These are phyloP conservation scores for Geothlypis trichas DNA, from an alignment of 2,113 vertebrate species.

Conservation along the genomic window DNA sequence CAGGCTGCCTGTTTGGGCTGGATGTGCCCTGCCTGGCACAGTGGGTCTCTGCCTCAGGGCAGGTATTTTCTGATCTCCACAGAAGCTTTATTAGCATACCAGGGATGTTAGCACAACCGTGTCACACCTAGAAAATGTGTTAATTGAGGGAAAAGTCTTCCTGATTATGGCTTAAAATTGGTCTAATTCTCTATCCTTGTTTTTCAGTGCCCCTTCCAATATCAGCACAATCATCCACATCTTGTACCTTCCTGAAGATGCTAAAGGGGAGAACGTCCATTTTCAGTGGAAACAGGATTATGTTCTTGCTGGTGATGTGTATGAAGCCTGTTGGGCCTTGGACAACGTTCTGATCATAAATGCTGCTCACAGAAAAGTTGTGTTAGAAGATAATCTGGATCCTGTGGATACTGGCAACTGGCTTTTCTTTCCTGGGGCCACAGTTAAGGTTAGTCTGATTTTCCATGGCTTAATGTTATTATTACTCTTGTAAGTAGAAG, in stretches of 20 bases:
- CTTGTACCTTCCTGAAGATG: constrained; percentile 85
- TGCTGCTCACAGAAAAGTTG: constrained; percentile 83
- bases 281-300: constrained; percentile 93
- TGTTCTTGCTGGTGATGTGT: constrained; percentile 83
- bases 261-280: constrained; percentile 81
- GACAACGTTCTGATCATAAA: constrained; percentile 94
- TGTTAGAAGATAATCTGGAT: constrained; percentile 93
- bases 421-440: constrained; percentile 98
- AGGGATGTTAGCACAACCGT: background rate
- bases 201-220: constrained; percentile 89
- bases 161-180: background rate
- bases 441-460: constrained; percentile 86
- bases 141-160: background rate
- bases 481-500: background rate
- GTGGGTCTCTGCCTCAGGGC: background rate
- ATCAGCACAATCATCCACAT: constrained; percentile 93
- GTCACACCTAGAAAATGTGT: background rate
- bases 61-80: background rate
- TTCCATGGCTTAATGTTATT: background rate
- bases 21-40: background rate
- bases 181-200: background rate
- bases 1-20: background rate
- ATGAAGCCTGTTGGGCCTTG: constrained; percentile 96
- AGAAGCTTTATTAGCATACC: background rate
- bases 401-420: constrained; percentile 96